Evolutionary conservation across 1,140 invertebrate species (phyloP), one percentile per base, ranked within the genome.

Genomic region (Aphelinus certus): DNA sequence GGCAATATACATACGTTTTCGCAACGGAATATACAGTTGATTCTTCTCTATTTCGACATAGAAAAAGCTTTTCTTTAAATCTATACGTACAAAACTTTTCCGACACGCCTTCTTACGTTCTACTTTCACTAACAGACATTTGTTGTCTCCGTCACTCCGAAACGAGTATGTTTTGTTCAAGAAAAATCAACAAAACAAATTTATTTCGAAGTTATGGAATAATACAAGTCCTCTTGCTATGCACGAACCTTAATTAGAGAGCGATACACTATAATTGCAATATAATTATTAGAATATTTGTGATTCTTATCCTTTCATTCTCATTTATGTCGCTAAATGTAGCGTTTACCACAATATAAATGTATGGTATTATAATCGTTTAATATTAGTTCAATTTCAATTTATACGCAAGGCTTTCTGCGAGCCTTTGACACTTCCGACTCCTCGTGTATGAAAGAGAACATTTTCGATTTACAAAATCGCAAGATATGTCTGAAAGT

Each of bases 1-100:
- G 63, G 71, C 76, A 80, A 79, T 80, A 47, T 81, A 80, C 79
- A 81, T 61, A 74, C 57, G 57, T 73, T 61, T 49, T 71, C 60
- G 79, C 69, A 85, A 84, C 82, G 73, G 78, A 83, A 83, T 84
- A 75, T 84, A 83, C 81, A 83, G 26, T 57, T 77, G 70, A 77
- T 80, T 60, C 60, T 48, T 64, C 10, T 66, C 49, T 75, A 53
- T 53, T 53, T 67, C 10, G 3, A 62, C 62, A 65, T 65, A 71
- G 53, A 71, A 75, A 65, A 75, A 75, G 73, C 67, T 73, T 73
- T 67, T 60, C 42, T 58, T 63, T 7, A 53, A 26, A 7, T 60
- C 2, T 58, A 75, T 75, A 71, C 62, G 68, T 75, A 75, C 42
- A 71, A 75, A 75, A 74, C 60, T 42, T 63, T 10, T 26, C 70